These are phyloP conservation scores for Perca fluviatilis DNA, from an alignment of 2,113 vertebrate genomes.

Conservation along the genomic window DNA sequence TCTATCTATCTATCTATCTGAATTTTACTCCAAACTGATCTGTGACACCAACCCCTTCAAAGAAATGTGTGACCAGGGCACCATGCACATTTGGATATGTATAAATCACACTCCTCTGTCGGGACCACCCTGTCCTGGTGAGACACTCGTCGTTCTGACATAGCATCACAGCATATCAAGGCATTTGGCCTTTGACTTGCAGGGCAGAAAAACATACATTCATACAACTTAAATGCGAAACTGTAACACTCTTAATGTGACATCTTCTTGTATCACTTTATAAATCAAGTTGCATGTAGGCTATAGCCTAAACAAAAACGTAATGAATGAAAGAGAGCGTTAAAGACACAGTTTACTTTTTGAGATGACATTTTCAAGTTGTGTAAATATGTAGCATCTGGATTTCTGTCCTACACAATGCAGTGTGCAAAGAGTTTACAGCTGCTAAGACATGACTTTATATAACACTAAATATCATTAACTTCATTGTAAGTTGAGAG, in stretches of 20 bases:
- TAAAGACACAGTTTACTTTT: background rate
- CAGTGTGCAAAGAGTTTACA: background rate
- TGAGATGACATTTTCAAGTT: background rate
- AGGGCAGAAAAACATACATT: constrained; percentile 25
- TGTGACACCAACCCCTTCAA: constrained; percentile 17
- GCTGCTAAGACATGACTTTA: background rate
- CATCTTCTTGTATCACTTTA: background rate
- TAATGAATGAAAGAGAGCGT: background rate
- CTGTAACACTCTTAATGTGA: constrained; percentile 12
- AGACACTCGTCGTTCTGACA: constrained; percentile 35
- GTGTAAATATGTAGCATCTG: background rate
- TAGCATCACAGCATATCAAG: constrained; percentile 51
- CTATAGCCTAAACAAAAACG: background rate
- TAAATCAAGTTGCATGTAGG: background rate
- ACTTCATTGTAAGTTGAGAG: background rate
- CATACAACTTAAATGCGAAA: background rate
- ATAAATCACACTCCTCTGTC: constrained; percentile 64
- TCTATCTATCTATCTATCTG: too few species aligned
- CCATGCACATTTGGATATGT: constrained; percentile 19
- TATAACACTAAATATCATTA: background rate
- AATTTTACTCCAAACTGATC: constrained; percentile 39
- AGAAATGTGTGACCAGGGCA: constrained; percentile 52
- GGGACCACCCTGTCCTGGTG: constrained; percentile 2
- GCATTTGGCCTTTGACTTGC: constrained; percentile 60
- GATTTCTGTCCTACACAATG: background rate